Evolutionary conservation across 2,797 vertebrate species (phyloP).

Genomic region (Esox lucius): DNA sequence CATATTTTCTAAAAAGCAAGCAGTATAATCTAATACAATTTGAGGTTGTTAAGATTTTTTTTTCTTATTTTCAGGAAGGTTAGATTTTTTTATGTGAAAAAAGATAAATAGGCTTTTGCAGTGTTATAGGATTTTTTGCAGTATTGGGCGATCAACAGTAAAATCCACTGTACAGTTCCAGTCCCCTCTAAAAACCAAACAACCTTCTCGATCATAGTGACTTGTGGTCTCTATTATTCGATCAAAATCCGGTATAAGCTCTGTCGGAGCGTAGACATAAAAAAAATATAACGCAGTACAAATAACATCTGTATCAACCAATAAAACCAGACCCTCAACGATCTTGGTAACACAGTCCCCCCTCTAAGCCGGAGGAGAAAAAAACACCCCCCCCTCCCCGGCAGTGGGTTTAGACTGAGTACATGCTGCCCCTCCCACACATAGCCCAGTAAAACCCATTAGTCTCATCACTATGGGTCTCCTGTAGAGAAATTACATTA

Average conservation of each 20-base stretch:
- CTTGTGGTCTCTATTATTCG: no score
- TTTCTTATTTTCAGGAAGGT: no score
- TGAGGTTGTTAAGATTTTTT: no score
- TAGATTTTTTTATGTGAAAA: no score
- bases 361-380: background rate
- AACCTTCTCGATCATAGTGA: background rate
- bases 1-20: no score
- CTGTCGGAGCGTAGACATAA: background rate
- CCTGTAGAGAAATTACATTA: conserved; percentile 8
- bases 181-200: background rate
- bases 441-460: background rate
- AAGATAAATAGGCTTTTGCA: no score
- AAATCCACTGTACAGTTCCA: conserved; percentile 13
- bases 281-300: background rate
- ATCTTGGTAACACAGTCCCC: background rate
- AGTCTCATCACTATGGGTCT: background rate
- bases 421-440: background rate
- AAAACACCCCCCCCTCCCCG: background rate
- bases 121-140: no score
- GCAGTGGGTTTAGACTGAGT: conserved; percentile 7
- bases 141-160: no score
- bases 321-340: background rate
- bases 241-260: no score
- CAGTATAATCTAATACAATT: no score
- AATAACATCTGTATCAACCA: background rate